These are phyloP conservation scores for Monochamus alternatus DNA, from an alignment of 2,888 invertebrate species.

Conservation along the genomic window DNA sequence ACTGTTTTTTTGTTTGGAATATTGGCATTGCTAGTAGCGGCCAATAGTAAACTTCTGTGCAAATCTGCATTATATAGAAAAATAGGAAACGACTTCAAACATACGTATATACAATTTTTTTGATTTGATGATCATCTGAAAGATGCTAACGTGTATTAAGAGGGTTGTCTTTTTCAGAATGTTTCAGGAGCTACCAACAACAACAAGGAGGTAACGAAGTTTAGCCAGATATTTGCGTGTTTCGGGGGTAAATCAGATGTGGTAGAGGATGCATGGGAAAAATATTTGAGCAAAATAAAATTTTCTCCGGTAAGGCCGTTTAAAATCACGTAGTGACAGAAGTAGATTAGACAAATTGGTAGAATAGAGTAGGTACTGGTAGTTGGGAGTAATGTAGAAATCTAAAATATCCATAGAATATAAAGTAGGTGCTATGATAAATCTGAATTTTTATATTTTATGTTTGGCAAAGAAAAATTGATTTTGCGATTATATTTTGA, in stretches of 20 bases:
- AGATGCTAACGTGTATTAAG: not conserved
- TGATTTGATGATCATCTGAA: no score
- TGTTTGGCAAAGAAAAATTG: no score
- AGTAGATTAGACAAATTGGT: not conserved
- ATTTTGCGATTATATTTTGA: no score
- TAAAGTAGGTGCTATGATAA: no score
- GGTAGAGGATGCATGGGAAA: conserved; percentile 32
- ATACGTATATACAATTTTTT: no score
- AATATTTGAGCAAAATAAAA: conserved; percentile 15
- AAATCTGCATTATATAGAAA: no score
- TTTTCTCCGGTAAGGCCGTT: conserved; percentile 27
- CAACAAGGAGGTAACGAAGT: conserved; percentile 28
- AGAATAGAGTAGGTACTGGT: not conserved
- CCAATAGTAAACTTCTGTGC: no score
- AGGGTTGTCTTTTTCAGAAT: conserved; percentile 29
- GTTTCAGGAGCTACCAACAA: conserved; percentile 19
- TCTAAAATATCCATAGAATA: no score
- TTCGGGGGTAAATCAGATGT: conserved; percentile 21
- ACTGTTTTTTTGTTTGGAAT: no score
- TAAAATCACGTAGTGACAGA: conserved; percentile 10
- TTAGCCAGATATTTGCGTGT: conserved; percentile 13
- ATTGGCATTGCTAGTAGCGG: no score
- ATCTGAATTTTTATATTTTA: no score
- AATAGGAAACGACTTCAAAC: no score
- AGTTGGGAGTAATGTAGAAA: not conserved